A percentile compares a stretch with the other conserved stretches of the same genome.
Evolutionary conservation across 2,888 invertebrate genomes (phyloP).

Genomic region (Cabera pusaria): DNA sequence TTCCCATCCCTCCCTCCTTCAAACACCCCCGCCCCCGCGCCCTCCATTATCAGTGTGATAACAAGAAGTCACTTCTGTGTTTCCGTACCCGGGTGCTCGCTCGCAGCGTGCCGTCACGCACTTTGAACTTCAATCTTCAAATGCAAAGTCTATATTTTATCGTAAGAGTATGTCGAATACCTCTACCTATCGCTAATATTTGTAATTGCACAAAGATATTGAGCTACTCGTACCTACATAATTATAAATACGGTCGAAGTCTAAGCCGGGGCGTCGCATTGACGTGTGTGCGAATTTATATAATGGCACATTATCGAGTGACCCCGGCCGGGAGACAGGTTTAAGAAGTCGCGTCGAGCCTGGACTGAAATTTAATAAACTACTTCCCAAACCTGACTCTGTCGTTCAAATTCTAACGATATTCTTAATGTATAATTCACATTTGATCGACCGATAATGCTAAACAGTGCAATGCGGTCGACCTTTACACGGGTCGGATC

Average conservation of each 20-base stretch:
- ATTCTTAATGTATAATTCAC: slow-evolving; percentile 57
- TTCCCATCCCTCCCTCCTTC: slow-evolving; percentile 49
- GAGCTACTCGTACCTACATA: not conserved
- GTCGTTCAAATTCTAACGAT: slow-evolving; percentile 47
- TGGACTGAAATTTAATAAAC: slow-evolving; percentile 39
- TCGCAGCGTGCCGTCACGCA: slow-evolving; percentile 24
- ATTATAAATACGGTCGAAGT: not conserved
- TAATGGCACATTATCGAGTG: slow-evolving; percentile 21
- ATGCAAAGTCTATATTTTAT: too few species aligned
- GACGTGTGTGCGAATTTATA: slow-evolving; percentile 19
- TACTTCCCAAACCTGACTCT: slow-evolving; percentile 46
- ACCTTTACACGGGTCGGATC: slow-evolving; percentile 39
- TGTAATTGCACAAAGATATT: slow-evolving; percentile 6
- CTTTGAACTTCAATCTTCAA: slow-evolving; percentile 14
- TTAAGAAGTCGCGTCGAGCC: slow-evolving; percentile 35
- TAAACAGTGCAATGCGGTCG: slow-evolving; percentile 45
- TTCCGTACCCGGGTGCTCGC: slow-evolving; percentile 26
- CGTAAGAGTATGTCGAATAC: slow-evolving; percentile 2
- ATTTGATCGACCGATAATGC: slow-evolving; percentile 34
- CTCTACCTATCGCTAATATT: slow-evolving; percentile 8
- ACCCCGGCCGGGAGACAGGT: slow-evolving; percentile 29
- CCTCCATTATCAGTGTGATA: slow-evolving; percentile 68
- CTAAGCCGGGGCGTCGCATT: slow-evolving; percentile 3
- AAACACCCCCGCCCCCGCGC: slow-evolving; percentile 42
- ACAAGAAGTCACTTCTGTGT: slow-evolving; percentile 50